A percentile compares a stretch with the other conserved stretches of the same genome.
Evolutionary conservation across 2,113 vertebrate species (phyloP).

Genomic region (Syngnathus typhle): DNA sequence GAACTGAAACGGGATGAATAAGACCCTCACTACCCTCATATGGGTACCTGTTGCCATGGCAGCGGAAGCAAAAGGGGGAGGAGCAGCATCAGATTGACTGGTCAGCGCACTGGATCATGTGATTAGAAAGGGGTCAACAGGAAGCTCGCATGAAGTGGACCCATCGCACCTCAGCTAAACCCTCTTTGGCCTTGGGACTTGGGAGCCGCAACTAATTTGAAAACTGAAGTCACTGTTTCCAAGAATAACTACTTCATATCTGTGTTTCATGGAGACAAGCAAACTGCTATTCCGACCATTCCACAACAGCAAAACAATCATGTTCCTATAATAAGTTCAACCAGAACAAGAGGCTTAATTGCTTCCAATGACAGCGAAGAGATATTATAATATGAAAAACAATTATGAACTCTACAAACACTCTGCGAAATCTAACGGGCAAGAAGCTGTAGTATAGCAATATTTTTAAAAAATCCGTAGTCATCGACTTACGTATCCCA

Average conservation of each 20-base stretch:
- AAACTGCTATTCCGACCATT: background rate
- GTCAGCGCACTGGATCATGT: conserved; percentile 23
- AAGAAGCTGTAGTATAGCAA: background rate
- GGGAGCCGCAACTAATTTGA: background rate
- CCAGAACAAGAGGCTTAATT: background rate
- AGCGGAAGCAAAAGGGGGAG: conserved; percentile 30
- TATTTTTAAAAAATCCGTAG: background rate
- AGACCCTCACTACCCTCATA: background rate
- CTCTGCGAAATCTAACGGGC: background rate
- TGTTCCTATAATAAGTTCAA: background rate
- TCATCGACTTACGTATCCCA: background rate
- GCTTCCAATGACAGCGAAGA: background rate
- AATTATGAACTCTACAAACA: background rate
- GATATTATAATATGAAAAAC: background rate
- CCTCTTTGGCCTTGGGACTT: background rate
- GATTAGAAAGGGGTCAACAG: conserved; percentile 33
- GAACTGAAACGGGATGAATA: conserved; percentile 18
- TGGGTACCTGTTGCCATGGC: conserved; percentile 52
- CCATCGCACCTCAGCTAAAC: conserved; percentile 1
- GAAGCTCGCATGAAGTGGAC: conserved; percentile 7
- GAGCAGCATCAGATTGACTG: conserved; percentile 24
- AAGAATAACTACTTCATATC: background rate
- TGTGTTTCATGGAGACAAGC: background rate
- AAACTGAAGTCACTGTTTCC: background rate
- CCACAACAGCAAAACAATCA: background rate